Conservation (phyloP, 2,888 invertebrate species). For the Eupithecia abbreviata region DNA sequence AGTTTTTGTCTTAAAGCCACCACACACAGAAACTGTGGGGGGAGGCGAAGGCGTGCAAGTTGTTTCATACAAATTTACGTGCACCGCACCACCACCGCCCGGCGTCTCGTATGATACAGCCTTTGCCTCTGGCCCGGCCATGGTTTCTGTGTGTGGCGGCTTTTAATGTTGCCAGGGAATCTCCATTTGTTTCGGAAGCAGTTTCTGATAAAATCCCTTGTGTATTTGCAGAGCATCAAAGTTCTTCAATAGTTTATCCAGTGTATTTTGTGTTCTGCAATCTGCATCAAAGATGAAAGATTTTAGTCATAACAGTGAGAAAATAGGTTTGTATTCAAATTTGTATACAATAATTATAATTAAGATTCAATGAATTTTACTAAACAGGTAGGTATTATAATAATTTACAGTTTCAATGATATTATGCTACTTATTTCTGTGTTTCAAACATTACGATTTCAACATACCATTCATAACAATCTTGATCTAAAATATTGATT, state of each 20-base stretch:
- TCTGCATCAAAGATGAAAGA: constrained; percentile 78
- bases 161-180: constrained; percentile 61
- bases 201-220: constrained; percentile 60
- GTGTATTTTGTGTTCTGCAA: constrained; percentile 66
- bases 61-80: too few relatives aligned
- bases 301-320: constrained; percentile 73
- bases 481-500: not conserved
- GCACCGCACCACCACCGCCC: too few relatives aligned
- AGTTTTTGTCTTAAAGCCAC: constrained; percentile 57
- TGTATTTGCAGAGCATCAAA: constrained; percentile 77
- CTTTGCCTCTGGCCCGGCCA: too few relatives aligned
- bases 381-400: not conserved
- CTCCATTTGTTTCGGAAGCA: constrained; percentile 48
- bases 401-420: not conserved
- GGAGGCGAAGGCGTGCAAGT: too few relatives aligned
- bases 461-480: not conserved
- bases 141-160: too few relatives aligned
- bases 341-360: not conserved
- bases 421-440: not conserved
- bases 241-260: constrained; percentile 74
- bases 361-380: not conserved
- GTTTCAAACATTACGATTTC: not conserved
- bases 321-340: constrained; percentile 63
- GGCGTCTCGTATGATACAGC: too few relatives aligned
- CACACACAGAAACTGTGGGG: too few relatives aligned